Evolutionary conservation across 2,888 invertebrate species (phyloP), one percentile per base, ranked within the genome.

Genomic region (Agrochola macilenta): DNA sequence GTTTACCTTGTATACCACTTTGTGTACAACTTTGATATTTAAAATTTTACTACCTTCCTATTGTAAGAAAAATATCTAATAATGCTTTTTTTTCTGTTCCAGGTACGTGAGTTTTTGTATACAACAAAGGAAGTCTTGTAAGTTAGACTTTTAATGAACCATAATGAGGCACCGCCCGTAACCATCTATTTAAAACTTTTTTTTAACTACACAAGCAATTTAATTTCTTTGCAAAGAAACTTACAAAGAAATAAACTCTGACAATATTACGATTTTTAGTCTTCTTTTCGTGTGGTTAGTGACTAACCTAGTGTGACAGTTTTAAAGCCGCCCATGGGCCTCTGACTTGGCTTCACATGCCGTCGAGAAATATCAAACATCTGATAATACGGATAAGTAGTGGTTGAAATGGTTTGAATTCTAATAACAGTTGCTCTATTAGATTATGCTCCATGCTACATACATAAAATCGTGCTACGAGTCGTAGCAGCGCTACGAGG

Each of bases 21-120:
- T 12, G 43, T 43, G 43, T 46, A 46, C 4, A 46, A 46, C 26
- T 35, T 73, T 12, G 0, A 65, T 49, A 49, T 61, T 61, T 12
- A 20, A 57, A 74, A 43, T 43, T 58, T 2, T 60, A 35, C 7
- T 4, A 35, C 0, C 5, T 5, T 30, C 2, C 3, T 35, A 11
- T 58, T 43, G 20, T 46, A 1, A n/a, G 11, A 63, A 68, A 63
- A 68, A 60, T 23, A 78, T 11, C 9, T 23, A 69, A 64, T 71
- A 61, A 74, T 68, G 12, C 5, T 63, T 11, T 20, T 35, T 69
- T 35, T 69, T 43, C 76, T 76, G 66, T 80, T 83, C 1, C 84
- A 84, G 83, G 83, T 83, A 84, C 58, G 76, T 76, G 14, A 58
- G 46, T 20, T 69, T 57, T 30, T 23, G 39, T 61, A 54, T 26